These are phyloP conservation scores for Thunnus thynnus DNA, from an alignment of 2,113 vertebrate genomes.

Conservation along the genomic window DNA sequence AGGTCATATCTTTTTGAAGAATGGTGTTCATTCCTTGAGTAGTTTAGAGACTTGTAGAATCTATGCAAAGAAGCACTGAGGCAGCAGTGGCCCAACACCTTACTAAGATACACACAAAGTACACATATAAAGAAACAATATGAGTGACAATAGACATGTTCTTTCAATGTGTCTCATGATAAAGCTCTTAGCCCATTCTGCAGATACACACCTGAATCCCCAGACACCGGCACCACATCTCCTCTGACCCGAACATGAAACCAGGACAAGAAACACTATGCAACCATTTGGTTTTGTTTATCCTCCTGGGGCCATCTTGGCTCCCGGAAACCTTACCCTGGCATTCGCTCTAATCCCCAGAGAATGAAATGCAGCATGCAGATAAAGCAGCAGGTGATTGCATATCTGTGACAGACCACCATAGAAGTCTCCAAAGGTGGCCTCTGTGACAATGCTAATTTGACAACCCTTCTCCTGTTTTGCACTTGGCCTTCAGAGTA, in stretches of 20 bases:
- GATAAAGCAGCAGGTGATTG: slow-evolving; percentile 67
- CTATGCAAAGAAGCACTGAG: not conserved
- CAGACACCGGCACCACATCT: slow-evolving; percentile 56
- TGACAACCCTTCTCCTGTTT: slow-evolving; percentile 63
- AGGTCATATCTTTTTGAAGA: too few species aligned
- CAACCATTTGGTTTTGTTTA: slow-evolving; percentile 74
- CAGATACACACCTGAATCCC: slow-evolving; percentile 49
- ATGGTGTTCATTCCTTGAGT: too few species aligned
- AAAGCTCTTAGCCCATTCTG: slow-evolving; percentile 25
- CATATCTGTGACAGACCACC: slow-evolving; percentile 71
- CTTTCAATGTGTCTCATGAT: slow-evolving; percentile 9
- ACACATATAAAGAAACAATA: not conserved
- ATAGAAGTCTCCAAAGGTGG: slow-evolving; percentile 38
- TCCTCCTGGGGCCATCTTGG: slow-evolving; percentile 66
- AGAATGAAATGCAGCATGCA: slow-evolving; percentile 55
- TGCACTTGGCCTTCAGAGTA: slow-evolving; percentile 52
- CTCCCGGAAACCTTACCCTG: slow-evolving; percentile 67
- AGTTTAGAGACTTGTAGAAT: too few species aligned
- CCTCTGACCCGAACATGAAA: slow-evolving; percentile 74
- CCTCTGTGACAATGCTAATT: slow-evolving; percentile 61
- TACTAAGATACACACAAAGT: not conserved
- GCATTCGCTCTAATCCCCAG: slow-evolving; percentile 66
- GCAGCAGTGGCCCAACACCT: not conserved
- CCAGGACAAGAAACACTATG: slow-evolving; percentile 67
- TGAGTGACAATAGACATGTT: slow-evolving; percentile 10